Conservation (phyloP, 2,888 invertebrate genomes). For the Drosophila mettleri region DNA sequence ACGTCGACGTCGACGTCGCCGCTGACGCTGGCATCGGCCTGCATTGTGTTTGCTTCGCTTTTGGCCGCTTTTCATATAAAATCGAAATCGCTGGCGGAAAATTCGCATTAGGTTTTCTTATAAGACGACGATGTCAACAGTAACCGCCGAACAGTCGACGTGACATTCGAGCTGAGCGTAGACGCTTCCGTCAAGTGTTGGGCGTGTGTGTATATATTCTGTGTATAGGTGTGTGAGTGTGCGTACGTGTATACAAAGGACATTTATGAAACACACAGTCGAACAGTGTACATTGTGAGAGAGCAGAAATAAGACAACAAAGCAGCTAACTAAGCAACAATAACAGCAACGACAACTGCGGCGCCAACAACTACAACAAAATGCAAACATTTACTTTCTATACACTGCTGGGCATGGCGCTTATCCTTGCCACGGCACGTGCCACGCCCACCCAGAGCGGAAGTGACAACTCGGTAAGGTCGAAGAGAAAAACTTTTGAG, state of each 20-base stretch:
- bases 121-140: constrained; percentile 84
- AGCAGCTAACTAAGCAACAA: constrained; percentile 20
- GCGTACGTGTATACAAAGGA: constrained; percentile 39
- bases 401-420: constrained; percentile 64
- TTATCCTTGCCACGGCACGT: constrained; percentile 60
- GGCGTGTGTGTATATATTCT: constrained; percentile 21
- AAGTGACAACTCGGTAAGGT: constrained; percentile 82
- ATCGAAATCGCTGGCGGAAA: constrained; percentile 82
- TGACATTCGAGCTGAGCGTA: constrained; percentile 64
- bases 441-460: constrained; percentile 81
- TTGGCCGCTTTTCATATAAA: constrained; percentile 83
- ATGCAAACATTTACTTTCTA: constrained; percentile 75
- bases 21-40: constrained; percentile 52
- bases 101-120: constrained; percentile 84
- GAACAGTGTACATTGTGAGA: constrained; percentile 26
- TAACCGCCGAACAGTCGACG: constrained; percentile 63
- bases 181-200: constrained; percentile 43
- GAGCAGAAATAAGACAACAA: constrained; percentile 33
- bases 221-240: constrained; percentile 27
- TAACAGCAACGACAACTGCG: constrained; percentile 6
- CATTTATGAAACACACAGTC: constrained; percentile 38
- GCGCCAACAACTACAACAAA: constrained; percentile 24
- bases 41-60: constrained; percentile 68
- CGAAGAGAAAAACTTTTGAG: constrained; percentile 11
- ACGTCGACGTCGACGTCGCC: constrained; percentile 16